Conservation (phyloP, 2,113 vertebrate genomes). For the Himantopus leucocephalus region DNA sequence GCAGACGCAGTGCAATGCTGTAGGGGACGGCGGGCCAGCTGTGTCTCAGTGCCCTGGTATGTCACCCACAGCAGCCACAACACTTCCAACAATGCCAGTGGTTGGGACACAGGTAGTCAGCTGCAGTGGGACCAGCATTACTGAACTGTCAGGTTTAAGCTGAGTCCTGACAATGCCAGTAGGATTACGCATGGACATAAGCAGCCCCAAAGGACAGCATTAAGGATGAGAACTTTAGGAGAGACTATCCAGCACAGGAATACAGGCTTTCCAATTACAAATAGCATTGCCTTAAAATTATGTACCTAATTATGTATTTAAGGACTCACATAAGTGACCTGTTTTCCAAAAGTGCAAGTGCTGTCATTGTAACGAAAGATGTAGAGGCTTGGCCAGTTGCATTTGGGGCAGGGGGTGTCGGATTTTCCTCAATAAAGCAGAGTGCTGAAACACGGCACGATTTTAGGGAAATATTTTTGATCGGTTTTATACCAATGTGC, state of each 20-base stretch:
- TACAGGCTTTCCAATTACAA: background rate
- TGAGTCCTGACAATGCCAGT: background rate
- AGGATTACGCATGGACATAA: background rate
- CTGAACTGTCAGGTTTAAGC: background rate
- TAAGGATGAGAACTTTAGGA: background rate
- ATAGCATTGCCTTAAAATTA: background rate
- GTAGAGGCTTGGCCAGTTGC: background rate
- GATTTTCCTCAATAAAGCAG: background rate
- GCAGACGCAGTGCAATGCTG: background rate
- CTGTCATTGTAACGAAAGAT: background rate
- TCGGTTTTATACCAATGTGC: background rate
- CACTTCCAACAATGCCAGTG: no score
- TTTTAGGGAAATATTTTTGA: conserved; percentile 1
- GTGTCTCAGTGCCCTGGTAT: background rate
- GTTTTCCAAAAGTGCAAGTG: background rate
- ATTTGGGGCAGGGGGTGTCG: background rate
- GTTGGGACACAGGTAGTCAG: accelerated
- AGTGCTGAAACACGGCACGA: background rate
- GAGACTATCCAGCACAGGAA: background rate
- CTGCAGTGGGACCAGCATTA: background rate
- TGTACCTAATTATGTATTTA: background rate
- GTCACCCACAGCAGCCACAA: background rate
- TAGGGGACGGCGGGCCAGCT: background rate
- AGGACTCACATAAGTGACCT: background rate
- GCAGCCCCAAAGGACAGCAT: background rate